Evolutionary conservation across 2,888 invertebrate species (phyloP).

Genomic region (Eustalomyia histrio): DNA sequence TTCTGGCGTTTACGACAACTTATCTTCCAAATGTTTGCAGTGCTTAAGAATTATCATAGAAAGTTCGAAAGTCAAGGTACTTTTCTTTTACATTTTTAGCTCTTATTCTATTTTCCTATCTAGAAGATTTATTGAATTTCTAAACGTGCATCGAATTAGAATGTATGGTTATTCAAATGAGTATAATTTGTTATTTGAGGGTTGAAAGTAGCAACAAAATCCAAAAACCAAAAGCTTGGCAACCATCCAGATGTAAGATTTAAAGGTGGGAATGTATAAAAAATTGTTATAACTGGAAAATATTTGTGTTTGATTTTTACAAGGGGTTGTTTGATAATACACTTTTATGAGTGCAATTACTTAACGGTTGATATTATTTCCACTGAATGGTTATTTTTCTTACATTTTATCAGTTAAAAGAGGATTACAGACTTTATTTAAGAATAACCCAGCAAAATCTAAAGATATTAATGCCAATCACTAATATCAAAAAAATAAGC

Average conservation of each 20-base stretch:
- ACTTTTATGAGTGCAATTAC: conserved; percentile 38
- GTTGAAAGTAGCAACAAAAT: conserved; percentile 16
- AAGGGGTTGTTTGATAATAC: neutral
- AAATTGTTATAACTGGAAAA: neutral
- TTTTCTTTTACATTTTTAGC: conserved; percentile 25
- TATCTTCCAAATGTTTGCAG: no score
- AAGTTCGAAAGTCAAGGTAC: conserved; percentile 54
- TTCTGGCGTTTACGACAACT: no score
- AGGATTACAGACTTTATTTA: neutral
- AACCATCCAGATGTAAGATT: conserved; percentile 40
- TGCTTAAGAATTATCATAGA: conserved; percentile 39
- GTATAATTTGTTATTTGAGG: conserved; percentile 55
- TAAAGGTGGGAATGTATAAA: conserved; percentile 31
- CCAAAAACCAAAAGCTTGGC: conserved; percentile 22
- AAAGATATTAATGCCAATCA: no score
- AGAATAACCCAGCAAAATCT: no score
- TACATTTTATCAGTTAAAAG: neutral
- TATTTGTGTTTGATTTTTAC: conserved; percentile 1
- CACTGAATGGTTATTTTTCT: neutral
- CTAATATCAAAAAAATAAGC: no score
- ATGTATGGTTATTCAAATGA: conserved; percentile 62
- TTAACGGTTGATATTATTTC: conserved; percentile 27
- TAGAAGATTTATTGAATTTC: conserved; percentile 61
- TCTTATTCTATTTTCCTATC: conserved; percentile 47
- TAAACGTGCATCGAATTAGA: conserved; percentile 60